These are phyloP conservation scores for Mylabris phalerata DNA, from an alignment of 1,140 invertebrate species.

Conservation along the genomic window DNA sequence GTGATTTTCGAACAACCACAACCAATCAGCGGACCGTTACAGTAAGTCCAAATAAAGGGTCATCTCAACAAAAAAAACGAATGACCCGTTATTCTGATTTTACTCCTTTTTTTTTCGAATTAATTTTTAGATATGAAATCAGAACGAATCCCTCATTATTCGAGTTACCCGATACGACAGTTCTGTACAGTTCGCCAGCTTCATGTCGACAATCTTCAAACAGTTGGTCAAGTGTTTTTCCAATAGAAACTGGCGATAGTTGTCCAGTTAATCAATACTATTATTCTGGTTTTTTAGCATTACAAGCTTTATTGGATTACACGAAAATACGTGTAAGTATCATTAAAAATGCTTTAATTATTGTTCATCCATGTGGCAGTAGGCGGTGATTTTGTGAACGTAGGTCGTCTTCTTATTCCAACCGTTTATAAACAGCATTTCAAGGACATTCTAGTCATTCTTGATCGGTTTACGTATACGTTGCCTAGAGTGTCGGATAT, in stretches of 20 bases:
- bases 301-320: constrained; percentile 64
- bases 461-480: neutral
- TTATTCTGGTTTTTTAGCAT: constrained; percentile 63
- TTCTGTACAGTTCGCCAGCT: constrained; percentile 55
- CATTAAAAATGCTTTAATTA: neutral
- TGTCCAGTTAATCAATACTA: constrained; percentile 71
- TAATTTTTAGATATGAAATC: constrained; percentile 57
- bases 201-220: constrained; percentile 57
- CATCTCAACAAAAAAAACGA: neutral
- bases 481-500: too few relatives aligned
- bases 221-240: constrained; percentile 53
- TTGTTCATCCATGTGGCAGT: too few relatives aligned
- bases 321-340: constrained; percentile 58
- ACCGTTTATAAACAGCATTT: neutral
- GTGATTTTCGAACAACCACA: constrained; percentile 58
- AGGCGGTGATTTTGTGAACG: neutral
- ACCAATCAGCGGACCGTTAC: constrained; percentile 47
- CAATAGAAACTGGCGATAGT: constrained; percentile 56
- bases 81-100: neutral
- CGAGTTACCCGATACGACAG: constrained; percentile 56
- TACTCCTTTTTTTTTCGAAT: neutral
- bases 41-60: constrained; percentile 41
- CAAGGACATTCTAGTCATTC: neutral
- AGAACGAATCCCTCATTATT: constrained; percentile 59
- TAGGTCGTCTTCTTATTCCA: too few relatives aligned